Conservation (phyloP, 1,140 invertebrate genomes). For the Drosophila sechellia region DNA sequence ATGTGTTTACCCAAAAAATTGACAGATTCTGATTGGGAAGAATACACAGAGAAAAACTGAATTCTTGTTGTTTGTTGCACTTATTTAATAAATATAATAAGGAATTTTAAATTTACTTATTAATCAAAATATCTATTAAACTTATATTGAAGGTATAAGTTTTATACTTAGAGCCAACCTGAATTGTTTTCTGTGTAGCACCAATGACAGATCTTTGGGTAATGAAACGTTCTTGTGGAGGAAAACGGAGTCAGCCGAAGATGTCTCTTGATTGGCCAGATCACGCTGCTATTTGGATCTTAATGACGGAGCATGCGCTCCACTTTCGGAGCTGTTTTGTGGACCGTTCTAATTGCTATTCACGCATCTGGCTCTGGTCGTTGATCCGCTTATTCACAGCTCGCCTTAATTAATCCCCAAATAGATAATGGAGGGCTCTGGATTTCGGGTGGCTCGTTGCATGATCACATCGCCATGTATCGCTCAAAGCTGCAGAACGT, state of each 20-base stretch:
- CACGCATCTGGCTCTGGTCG: slow-evolving; percentile 54
- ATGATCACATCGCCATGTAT: slow-evolving; percentile 60
- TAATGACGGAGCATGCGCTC: slow-evolving; percentile 32
- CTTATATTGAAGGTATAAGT: background rate
- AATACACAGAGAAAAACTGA: slow-evolving; percentile 4
- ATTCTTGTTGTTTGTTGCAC: background rate
- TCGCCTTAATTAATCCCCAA: slow-evolving; percentile 61
- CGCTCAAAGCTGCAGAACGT: slow-evolving; percentile 47
- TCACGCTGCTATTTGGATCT: slow-evolving; percentile 15
- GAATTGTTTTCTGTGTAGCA: background rate
- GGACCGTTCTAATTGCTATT: slow-evolving; percentile 59
- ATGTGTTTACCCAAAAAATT: slow-evolving; percentile 64
- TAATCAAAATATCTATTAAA: background rate
- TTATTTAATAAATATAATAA: too few species aligned
- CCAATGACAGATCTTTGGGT: background rate
- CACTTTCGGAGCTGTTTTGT: slow-evolving; percentile 39
- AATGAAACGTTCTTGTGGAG: slow-evolving; percentile 1
- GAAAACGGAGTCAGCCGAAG: background rate
- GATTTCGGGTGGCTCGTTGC: slow-evolving; percentile 6
- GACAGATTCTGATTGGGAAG: slow-evolving; percentile 12
- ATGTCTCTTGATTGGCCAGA: slow-evolving; percentile 7
- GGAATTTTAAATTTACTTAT: background rate
- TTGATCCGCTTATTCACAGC: slow-evolving; percentile 65
- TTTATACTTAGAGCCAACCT: too few species aligned
- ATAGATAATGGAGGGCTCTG: slow-evolving; percentile 50